Base-by-base conservation (phyloP, 2,888 invertebrate genomes). In the Drosophila neonasuta region DNA sequence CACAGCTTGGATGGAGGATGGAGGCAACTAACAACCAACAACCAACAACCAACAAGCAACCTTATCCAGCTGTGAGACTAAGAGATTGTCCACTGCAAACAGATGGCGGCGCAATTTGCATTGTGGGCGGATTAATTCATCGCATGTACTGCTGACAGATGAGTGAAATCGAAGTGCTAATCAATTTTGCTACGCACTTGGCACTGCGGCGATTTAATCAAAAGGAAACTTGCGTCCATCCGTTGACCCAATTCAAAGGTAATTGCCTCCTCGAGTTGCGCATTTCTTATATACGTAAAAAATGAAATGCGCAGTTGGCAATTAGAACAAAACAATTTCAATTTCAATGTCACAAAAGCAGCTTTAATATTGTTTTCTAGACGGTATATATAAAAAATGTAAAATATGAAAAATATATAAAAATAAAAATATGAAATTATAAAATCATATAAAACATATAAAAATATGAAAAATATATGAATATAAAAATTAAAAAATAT, bases 41-140 rank as follows among this genome's bases (percentile, higher is more conserved):
- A 20, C 20, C 20, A 3, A 20, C 24, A 24, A 24, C 24, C 24
- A 24, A 5, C 24, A 20, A 29, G 13, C 9, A 50, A 45, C 52
- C 50, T 20, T 20, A 55, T 71, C 73, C 79, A 76, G 82, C 82
- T 80, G 79, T 50, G 74, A 61, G 58, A 59, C 66, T 74, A 64
- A 52, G 50, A 75, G 79, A 84, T 60, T 68, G 68, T 62, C 59
- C 52, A 57, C 30, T 49, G 20, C 48, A 57, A 48, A 39, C 56
- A 68, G 44, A 34, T 59, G 77, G 49, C 66, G 44, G 15, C 42
- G 55, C 63, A 73, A 79, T 84, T 79, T 81, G 85, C 82, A 73
- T 67, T 69, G 85, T 72, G 70, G 82, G 82, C 67, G 85, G 58
- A 56, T 70, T 77, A 79, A 80, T 79, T 79, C 81, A 79, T 79